Evolutionary conservation across 2,888 invertebrate genomes (phyloP).

Genomic region (Eulithis testata): DNA sequence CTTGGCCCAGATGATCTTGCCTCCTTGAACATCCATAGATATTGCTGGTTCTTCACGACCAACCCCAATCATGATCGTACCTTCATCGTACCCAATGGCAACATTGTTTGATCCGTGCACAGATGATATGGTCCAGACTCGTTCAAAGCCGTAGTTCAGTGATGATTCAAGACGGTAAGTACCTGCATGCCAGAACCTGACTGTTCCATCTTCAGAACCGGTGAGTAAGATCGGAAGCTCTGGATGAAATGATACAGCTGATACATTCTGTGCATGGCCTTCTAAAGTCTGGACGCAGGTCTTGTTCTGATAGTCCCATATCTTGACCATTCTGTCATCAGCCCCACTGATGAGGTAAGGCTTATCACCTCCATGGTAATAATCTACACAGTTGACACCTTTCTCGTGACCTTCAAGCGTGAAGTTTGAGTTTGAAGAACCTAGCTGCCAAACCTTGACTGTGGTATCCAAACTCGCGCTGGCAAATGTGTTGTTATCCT

Average conservation of each 20-base stretch:
- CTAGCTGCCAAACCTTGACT: conserved; percentile 99
- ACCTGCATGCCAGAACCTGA: conserved; percentile 99
- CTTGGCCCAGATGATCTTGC: conserved; percentile 99
- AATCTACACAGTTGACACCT: conserved; percentile 99
- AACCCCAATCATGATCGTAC: conserved; percentile 97
- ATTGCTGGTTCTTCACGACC: conserved; percentile 99
- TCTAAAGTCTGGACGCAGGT: conserved; percentile 99
- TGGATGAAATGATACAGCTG: conserved; percentile 98
- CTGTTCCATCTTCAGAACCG: conserved; percentile 99
- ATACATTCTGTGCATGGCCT: conserved; percentile 98
- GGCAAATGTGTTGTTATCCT: conserved; percentile 99
- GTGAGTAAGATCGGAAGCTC: conserved; percentile 98
- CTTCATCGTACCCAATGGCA: conserved; percentile 97
- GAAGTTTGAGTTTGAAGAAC: conserved; percentile 98
- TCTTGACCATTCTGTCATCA: conserved; percentile 98
- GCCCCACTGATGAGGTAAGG: conserved; percentile 99
- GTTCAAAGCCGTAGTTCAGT: conserved; percentile 98
- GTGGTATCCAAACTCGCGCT: conserved; percentile 99
- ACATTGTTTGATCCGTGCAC: conserved; percentile 98
- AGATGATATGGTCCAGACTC: conserved; percentile 98
- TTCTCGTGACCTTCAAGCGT: conserved; percentile 99
- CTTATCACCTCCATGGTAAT: conserved; percentile 99
- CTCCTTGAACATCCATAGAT: conserved; percentile 99
- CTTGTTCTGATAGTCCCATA: conserved; percentile 99
- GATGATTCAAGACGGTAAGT: conserved; percentile 98